These are phyloP conservation scores for Drosophila setifemur DNA, from an alignment of 1,140 invertebrate genomes.

Conservation along the genomic window DNA sequence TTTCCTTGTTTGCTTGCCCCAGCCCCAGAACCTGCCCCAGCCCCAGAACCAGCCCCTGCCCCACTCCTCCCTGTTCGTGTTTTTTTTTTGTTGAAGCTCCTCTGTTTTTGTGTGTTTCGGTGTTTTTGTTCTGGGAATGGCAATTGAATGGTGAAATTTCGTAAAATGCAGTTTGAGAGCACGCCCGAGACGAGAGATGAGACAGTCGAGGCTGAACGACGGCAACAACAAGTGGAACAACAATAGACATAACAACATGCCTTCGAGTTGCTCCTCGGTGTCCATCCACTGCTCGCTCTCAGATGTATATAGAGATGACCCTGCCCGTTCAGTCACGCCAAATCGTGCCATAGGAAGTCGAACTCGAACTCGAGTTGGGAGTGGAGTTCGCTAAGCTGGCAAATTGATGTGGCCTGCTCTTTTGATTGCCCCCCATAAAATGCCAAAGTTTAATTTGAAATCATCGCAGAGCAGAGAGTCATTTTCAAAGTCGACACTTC, in stretches of 20 bases:
- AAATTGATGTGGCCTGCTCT: constrained; percentile 10
- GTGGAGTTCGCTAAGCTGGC: constrained; percentile 17
- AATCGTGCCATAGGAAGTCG: constrained; percentile 25
- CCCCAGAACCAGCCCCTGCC: background rate
- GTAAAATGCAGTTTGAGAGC: constrained; percentile 74
- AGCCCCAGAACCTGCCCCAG: background rate
- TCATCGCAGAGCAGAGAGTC: constrained; percentile 7
- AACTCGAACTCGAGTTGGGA: too few species aligned
- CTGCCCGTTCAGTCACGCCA: constrained; percentile 10
- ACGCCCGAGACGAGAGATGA: constrained; percentile 62
- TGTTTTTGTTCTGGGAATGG: constrained; percentile 51
- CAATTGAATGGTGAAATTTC: constrained; percentile 77
- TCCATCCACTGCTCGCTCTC: background rate
- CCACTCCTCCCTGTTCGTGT: background rate
- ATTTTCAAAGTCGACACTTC: constrained; percentile 3
- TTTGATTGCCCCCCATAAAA: constrained; percentile 28
- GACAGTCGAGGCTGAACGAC: constrained; percentile 32
- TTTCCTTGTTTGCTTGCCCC: constrained; percentile 25
- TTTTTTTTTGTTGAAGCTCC: constrained; percentile 18
- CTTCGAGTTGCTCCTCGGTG: constrained; percentile 27
- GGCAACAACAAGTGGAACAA: constrained; percentile 31
- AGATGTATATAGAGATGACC: constrained; percentile 44
- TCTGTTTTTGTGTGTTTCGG: constrained; percentile 1
- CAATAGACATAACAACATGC: constrained; percentile 66
- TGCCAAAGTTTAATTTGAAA: constrained; percentile 29